A percentile compares a stretch with the other conserved stretches of the same genome.
phyloP scores from a whole-genome alignment of 2,113 vertebrate species.

The Pantherophis guttatus region DNA sequence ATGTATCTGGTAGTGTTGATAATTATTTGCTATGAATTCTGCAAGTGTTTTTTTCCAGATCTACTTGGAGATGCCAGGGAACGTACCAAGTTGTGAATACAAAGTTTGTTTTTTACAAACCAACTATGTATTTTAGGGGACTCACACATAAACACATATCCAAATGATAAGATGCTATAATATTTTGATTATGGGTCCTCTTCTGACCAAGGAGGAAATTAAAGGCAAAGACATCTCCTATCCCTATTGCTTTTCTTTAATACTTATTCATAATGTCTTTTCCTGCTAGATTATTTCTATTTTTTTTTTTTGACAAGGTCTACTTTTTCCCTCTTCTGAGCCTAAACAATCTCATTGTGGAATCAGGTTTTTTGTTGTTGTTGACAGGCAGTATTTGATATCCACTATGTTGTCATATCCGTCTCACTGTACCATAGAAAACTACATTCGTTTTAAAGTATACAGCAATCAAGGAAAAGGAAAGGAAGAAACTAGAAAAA shows the following conservation, averaged over 20 bases:
- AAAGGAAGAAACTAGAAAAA: background rate
- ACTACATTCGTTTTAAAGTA: background rate
- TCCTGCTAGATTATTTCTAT: background rate
- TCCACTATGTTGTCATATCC: too few relatives aligned
- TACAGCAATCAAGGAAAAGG: too few relatives aligned
- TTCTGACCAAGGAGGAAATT: background rate
- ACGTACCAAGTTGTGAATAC: background rate
- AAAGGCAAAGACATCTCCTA: too few relatives aligned
- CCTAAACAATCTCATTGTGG: background rate
- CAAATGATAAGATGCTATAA: background rate
- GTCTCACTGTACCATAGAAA: background rate
- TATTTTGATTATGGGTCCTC: background rate
- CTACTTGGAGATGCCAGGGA: background rate
- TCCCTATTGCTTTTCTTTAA: background rate
- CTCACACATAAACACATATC: too few relatives aligned
- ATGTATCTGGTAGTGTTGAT: background rate
- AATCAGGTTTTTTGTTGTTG: background rate
- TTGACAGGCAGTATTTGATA: background rate
- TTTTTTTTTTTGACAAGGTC: background rate
- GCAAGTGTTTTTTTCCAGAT: background rate
- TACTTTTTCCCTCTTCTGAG: background rate
- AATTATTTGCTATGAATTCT: background rate
- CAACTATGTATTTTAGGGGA: too few relatives aligned
- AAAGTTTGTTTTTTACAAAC: background rate
- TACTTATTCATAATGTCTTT: background rate